Base-by-base conservation (phyloP, 1,140 invertebrate species). In the Pygmarrhopalites habei region DNA sequence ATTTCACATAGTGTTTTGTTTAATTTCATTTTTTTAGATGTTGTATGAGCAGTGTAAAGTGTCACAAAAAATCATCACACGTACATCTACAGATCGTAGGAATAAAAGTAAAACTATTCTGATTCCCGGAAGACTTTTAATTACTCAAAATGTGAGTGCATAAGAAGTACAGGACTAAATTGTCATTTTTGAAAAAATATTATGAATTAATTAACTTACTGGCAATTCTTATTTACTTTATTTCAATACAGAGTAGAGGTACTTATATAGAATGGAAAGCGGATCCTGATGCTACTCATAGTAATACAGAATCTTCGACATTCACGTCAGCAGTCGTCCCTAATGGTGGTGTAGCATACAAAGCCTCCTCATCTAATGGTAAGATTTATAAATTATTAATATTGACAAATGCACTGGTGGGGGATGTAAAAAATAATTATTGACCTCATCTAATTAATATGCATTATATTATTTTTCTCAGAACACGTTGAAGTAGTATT, bases 251-350 rank as follows among this genome's bases (percentile, higher is more conserved):
- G 79, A 78, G 71, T 73, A 77, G 75, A 69, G 79, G 77, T 14
- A 79, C 77, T 67, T 85, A 79, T 46, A 82, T 91, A 39, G 88
- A 90, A 76, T 91, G 88, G 89, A 84, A 84, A 73, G 86, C 86
- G 2, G 83, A 83, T 32, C 23, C 5, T n/a, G 7, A 21, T 23
- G 21, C 10, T n/a, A 49, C 46, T 19, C 5, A n/a, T n/a, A n/a
- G n/a, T n/a, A n/a, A n/a, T n/a, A n/a, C n/a, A n/a, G n/a, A n/a
- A n/a, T n/a, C n/a, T n/a, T n/a, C n/a, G n/a, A 49, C 21, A 12
- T 49, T 23, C 14, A 49, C 7, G 14, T 49, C 14, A 14, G 14
- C 23, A 14, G 23, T 10, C 7, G 47, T 15, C 39, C 39, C 21
- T 49, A 19, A 32, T 23, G 14, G 29, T 32, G 51, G 51, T 21